Evolutionary conservation across 2,113 vertebrate genomes (phyloP).

Genomic region (Zosterops borbonicus): DNA sequence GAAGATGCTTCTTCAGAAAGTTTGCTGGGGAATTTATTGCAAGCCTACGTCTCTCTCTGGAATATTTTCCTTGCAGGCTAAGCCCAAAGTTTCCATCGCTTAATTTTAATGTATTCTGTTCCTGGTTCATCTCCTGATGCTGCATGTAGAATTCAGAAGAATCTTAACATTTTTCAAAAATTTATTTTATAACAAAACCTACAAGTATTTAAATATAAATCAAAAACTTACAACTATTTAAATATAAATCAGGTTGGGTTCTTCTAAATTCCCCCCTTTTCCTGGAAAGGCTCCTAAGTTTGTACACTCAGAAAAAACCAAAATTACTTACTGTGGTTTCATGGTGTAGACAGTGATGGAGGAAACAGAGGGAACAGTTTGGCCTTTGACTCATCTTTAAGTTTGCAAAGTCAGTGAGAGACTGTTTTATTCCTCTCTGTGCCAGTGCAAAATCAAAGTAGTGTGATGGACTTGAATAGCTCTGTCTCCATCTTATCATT

Average conservation of each 20-base stretch:
- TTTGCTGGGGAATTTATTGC: not conserved
- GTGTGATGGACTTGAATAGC: not conserved
- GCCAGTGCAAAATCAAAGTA: not conserved
- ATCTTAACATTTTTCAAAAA: not conserved
- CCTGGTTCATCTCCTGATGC: not conserved
- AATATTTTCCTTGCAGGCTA: not conserved
- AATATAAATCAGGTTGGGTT: not conserved
- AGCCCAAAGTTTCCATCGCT: not conserved
- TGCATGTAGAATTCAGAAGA: not conserved
- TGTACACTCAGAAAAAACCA: not conserved
- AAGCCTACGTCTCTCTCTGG: not conserved
- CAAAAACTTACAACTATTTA: not conserved
- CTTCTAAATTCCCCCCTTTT: not conserved
- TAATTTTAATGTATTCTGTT: not conserved
- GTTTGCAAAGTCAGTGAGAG: not conserved
- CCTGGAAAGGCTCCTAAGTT: not conserved
- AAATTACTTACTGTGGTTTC: not conserved
- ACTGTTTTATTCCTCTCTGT: not conserved
- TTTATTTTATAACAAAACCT: not conserved
- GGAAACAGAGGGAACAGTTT: not conserved
- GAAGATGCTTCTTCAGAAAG: not conserved
- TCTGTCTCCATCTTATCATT: slow-evolving; percentile 44
- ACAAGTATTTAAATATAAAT: not conserved
- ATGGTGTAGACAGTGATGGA: not conserved
- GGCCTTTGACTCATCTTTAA: not conserved